A percentile compares a stretch with the other conserved stretches of the same genome.
phyloP scores from a whole-genome alignment of 2,113 vertebrate species.

The Astur gentilis region DNA sequence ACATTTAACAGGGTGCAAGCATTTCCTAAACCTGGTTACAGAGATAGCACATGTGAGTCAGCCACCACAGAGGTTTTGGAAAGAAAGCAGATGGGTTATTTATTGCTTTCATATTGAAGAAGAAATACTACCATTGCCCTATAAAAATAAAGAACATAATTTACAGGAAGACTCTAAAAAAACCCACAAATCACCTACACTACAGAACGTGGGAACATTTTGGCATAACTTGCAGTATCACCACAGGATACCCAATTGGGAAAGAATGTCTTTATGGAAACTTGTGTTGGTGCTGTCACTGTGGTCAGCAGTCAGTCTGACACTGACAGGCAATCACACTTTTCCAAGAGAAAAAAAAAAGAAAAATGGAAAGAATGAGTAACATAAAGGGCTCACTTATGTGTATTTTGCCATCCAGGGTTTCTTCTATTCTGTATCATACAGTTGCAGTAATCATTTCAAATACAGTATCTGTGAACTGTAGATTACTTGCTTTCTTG shows the following conservation, averaged over 20 bases:
- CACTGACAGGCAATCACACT: neutral
- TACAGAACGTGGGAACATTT: neutral
- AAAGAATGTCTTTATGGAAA: neutral
- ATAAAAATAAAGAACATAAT: neutral
- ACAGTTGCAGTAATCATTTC: neutral
- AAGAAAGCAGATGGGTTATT: neutral
- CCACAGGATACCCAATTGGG: neutral
- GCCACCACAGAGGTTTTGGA: neutral
- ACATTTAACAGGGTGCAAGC: neutral
- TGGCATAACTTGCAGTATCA: neutral
- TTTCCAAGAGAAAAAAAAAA: neutral
- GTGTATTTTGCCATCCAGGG: neutral
- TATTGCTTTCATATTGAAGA: neutral
- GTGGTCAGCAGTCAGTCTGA: neutral
- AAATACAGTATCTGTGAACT: neutral
- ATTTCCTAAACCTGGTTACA: neutral
- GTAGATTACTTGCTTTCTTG: neutral
- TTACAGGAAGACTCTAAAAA: neutral
- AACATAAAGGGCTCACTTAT: neutral
- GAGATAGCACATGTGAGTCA: neutral
- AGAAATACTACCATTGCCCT: neutral
- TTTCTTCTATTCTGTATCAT: neutral
- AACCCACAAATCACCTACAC: neutral
- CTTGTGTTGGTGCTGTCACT: neutral
- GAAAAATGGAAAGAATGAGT: neutral